Conservation (phyloP, 2,888 invertebrate genomes). For the Allacma fusca region DNA sequence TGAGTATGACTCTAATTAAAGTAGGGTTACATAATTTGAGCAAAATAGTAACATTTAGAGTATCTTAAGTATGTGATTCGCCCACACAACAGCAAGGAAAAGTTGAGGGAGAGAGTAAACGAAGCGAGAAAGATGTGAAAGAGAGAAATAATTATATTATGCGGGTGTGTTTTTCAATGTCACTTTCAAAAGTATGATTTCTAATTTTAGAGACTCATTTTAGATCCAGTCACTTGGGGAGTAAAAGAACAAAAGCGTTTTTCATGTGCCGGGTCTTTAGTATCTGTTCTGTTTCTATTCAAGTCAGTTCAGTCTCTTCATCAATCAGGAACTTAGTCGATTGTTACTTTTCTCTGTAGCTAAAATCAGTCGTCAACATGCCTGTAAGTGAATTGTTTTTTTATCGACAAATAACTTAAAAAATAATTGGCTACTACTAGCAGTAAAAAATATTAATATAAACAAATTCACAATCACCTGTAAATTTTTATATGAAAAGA, state of each 20-base stretch:
- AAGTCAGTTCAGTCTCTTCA: neutral
- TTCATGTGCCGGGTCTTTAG: neutral
- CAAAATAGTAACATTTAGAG: too few relatives aligned
- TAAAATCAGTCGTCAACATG: slow-evolving; percentile 1
- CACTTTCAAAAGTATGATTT: slow-evolving; percentile 27
- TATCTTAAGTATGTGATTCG: too few relatives aligned
- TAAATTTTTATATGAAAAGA: too few relatives aligned
- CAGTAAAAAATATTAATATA: too few relatives aligned
- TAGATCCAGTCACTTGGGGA: neutral
- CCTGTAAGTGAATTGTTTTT: slow-evolving; percentile 15
- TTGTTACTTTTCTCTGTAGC: neutral
- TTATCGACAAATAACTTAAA: neutral
- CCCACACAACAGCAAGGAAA: neutral
- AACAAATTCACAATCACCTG: too few relatives aligned
- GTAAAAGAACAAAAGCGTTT: neutral
- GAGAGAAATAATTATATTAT: neutral
- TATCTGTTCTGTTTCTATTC: neutral
- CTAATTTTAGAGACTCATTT: slow-evolving; percentile 32
- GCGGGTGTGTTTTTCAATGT: slow-evolving; percentile 30
- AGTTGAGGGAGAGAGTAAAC: slow-evolving; percentile 36
- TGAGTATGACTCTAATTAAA: too few relatives aligned
- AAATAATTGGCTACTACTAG: too few relatives aligned
- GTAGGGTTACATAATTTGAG: too few relatives aligned
- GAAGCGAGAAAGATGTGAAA: neutral
- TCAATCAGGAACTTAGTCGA: neutral